Conservation (phyloP, 2,888 invertebrate genomes). For the Limnephilus marmoratus region DNA sequence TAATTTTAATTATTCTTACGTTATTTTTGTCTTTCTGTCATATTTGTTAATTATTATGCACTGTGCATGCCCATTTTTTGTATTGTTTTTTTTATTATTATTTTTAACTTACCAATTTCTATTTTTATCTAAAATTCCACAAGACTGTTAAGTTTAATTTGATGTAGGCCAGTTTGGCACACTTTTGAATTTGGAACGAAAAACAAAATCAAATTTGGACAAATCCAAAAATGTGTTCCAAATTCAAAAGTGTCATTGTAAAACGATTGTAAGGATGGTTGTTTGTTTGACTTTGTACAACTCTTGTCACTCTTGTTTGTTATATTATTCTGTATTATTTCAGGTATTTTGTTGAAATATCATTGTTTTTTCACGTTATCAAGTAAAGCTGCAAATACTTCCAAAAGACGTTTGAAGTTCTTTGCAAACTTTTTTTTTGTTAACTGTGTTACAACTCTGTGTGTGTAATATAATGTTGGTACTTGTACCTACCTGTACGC, state of each 20-base stretch:
- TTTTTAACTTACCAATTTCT: conserved; percentile 13
- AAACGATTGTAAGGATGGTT: neutral
- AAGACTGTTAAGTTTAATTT: conserved; percentile 45
- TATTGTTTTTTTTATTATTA: conserved; percentile 10
- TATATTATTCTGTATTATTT: neutral
- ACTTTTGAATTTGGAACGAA: conserved; percentile 10
- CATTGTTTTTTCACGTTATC: neutral
- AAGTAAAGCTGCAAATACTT: neutral
- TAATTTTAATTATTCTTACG: conserved; percentile 3
- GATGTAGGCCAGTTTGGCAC: conserved; percentile 11
- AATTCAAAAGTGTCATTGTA: neutral
- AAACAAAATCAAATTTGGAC: neutral
- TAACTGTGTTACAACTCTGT: too few relatives aligned
- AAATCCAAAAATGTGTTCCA: neutral
- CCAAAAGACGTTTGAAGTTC: neutral
- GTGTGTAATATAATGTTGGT: neutral
- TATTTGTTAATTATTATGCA: neutral
- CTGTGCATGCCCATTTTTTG: neutral
- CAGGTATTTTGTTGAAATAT: neutral
- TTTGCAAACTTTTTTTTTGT: neutral
- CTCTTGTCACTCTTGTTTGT: neutral
- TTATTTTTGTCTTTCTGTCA: neutral
- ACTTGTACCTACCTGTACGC: neutral
- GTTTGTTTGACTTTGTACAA: neutral
- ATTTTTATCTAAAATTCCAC: conserved; percentile 22